phyloP scores from a whole-genome alignment of 2,113 vertebrate species.

The Paradisaea rubra region DNA sequence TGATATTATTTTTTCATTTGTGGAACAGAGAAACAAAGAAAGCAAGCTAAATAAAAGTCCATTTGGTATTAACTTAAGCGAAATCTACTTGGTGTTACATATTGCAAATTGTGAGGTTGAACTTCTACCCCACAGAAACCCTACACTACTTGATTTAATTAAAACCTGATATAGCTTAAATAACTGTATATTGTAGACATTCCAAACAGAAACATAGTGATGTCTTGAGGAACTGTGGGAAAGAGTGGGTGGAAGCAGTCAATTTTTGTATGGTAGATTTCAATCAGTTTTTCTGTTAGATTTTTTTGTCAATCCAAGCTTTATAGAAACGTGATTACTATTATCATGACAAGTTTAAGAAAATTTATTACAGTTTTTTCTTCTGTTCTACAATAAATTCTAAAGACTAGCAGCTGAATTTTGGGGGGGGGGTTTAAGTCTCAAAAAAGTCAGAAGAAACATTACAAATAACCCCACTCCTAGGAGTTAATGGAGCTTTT shows the following conservation, averaged over 20 bases:
- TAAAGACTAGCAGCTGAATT: neutral
- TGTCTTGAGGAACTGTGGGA: neutral
- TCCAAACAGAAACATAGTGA: neutral
- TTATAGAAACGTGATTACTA: neutral
- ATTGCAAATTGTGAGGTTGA: neutral
- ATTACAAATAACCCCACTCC: neutral
- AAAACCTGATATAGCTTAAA: neutral
- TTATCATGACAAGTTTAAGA: neutral
- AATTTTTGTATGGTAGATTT: neutral
- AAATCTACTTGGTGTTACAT: neutral
- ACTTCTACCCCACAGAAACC: neutral
- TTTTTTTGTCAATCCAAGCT: neutral
- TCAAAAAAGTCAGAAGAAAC: neutral
- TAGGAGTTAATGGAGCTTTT: neutral
- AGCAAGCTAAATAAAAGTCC: neutral
- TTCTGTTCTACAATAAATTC: neutral
- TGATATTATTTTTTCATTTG: neutral
- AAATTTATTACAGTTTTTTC: neutral
- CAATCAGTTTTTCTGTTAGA: neutral
- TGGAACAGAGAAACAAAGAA: neutral
- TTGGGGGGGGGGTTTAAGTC: rapidly evolving
- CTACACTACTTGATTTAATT: neutral
- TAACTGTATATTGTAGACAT: neutral
- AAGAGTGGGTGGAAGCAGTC: neutral
- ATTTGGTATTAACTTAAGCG: neutral